Percentiles rank a stretch among this genome's conserved stretches.
These are phyloP conservation scores for Taeniopygia guttata DNA, from an alignment of 2,797 vertebrate genomes.

Conservation along the genomic window DNA sequence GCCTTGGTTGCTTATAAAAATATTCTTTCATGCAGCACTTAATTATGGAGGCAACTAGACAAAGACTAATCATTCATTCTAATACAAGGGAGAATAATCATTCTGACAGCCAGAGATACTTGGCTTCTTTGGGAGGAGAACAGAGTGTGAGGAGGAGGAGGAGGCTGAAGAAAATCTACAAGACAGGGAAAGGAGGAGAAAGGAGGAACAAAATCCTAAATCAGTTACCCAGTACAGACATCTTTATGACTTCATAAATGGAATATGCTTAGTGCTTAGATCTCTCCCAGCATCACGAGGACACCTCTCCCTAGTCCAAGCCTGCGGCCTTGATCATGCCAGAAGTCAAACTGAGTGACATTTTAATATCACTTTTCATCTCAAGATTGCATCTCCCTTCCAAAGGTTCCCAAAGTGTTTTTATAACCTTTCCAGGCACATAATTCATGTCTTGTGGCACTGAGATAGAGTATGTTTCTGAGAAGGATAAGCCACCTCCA, in stretches of 20 bases:
- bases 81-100: background rate
- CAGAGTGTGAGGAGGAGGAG: background rate
- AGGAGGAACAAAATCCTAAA: constrained; percentile 37
- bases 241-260: constrained; percentile 54
- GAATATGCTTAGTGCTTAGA: constrained; percentile 17
- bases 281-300: background rate
- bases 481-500: background rate
- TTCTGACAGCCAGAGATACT: background rate
- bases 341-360: background rate
- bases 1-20: background rate
- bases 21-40: constrained; percentile 36
- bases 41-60: constrained; percentile 43
- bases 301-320: background rate
- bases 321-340: background rate
- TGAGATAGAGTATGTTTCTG: background rate
- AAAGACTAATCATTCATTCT: constrained; percentile 45
- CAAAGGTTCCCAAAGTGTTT: constrained; percentile 14
- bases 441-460: background rate
- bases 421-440: constrained; percentile 13
- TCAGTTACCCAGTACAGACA: constrained; percentile 30
- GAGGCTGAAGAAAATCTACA: background rate
- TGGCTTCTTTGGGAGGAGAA: background rate
- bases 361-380: constrained; percentile 51
- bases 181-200: background rate
- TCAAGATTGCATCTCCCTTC: constrained; percentile 29